Percentiles rank a stretch among this genome's conserved stretches.
phyloP scores from a whole-genome alignment of 2,888 invertebrate species.

The Sympetrum striolatum region DNA sequence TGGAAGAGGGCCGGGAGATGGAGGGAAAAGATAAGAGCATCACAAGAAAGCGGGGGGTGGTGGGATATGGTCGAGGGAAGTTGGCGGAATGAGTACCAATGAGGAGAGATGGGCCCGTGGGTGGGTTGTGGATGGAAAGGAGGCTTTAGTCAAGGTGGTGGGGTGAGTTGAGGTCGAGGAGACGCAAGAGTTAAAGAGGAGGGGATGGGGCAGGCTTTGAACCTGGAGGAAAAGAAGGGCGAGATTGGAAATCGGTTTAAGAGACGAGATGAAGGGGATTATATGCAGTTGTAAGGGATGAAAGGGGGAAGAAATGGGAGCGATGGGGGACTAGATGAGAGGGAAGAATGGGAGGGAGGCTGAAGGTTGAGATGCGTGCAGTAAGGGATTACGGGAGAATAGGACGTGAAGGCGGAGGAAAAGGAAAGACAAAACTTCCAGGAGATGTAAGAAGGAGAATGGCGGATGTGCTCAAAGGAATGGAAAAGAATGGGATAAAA shows the following conservation, averaged over 20 bases:
- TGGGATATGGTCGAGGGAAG: neutral
- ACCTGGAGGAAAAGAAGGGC: neutral
- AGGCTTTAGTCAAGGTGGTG: neutral
- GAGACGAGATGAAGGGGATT: neutral
- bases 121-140: neutral
- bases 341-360: neutral
- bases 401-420: neutral
- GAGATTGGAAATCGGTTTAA: neutral
- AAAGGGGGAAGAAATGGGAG: neutral
- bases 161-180: neutral
- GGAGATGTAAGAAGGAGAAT: neutral
- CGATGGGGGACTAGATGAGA: neutral
- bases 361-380: neutral
- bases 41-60: neutral
- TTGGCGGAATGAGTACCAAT: neutral
- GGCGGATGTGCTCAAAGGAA: neutral
- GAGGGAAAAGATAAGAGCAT: neutral
- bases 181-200: neutral
- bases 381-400: neutral
- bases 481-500: neutral
- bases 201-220: neutral
- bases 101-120: neutral
- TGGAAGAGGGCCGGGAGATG: neutral
- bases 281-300: neutral
- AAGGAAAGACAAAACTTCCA: neutral